These are phyloP conservation scores for Smittia aterrima DNA, from an alignment of 2,888 invertebrate genomes.

Conservation along the genomic window DNA sequence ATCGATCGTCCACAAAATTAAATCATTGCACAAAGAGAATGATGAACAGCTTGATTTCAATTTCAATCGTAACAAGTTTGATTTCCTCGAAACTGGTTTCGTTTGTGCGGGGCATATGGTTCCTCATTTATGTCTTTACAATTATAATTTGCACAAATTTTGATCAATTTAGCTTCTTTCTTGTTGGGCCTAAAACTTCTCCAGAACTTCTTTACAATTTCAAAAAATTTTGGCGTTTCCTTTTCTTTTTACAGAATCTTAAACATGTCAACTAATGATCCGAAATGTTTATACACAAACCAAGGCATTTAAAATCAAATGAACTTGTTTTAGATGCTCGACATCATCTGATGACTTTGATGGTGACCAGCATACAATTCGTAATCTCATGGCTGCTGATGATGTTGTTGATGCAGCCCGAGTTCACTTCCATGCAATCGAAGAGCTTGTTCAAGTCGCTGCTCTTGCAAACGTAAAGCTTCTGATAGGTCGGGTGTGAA, in stretches of 20 bases:
- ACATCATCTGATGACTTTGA: slow-evolving; percentile 29
- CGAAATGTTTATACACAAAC: no score
- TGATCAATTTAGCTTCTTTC: background rate
- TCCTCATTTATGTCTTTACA: background rate
- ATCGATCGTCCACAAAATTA: background rate
- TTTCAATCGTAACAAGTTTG: background rate
- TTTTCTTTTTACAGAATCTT: background rate
- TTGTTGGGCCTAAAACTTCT: background rate
- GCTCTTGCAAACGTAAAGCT: slow-evolving; percentile 71
- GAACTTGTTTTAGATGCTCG: slow-evolving; percentile 30
- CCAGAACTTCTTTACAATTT: background rate
- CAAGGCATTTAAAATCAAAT: background rate
- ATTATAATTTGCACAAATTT: background rate
- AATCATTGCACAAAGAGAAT: background rate
- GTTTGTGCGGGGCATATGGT: slow-evolving; percentile 24
- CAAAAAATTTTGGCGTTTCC: no score
- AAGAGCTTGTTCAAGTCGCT: slow-evolving; percentile 77
- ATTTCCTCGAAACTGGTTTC: no score
- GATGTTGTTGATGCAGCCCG: slow-evolving; percentile 36
- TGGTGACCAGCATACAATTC: slow-evolving; percentile 22
- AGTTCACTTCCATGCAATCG: slow-evolving; percentile 63
- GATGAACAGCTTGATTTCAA: background rate
- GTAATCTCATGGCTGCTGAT: slow-evolving; percentile 37
- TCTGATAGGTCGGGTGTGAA: slow-evolving; percentile 70
- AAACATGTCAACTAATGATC: no score